These are phyloP conservation scores for Tokudaia muenninki DNA, from an alignment of 2,797 vertebrate species.

Conservation along the genomic window DNA sequence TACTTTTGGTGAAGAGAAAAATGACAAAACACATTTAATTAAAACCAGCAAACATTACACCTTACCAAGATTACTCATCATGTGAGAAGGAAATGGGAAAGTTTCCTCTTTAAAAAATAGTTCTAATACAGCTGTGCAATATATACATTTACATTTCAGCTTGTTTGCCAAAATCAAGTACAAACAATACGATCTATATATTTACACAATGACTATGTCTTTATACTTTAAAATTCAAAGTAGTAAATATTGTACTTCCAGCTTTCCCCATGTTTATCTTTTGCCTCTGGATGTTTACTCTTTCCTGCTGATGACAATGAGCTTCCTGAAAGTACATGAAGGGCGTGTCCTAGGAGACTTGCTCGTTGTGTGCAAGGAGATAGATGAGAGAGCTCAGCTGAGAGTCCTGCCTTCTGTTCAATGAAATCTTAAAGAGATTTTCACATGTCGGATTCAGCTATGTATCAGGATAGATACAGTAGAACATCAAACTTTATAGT, in stretches of 20 bases:
- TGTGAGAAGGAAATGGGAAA: slow-evolving; percentile 27
- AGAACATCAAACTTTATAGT: not conserved
- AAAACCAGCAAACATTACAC: slow-evolving; percentile 14
- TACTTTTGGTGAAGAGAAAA: slow-evolving; percentile 45
- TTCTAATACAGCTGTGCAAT: slow-evolving; percentile 47
- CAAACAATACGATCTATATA: slow-evolving; percentile 46
- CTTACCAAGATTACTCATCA: slow-evolving; percentile 6
- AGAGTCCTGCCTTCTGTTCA: not conserved
- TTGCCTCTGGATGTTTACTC: not conserved
- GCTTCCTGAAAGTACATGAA: not conserved
- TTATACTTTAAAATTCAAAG: slow-evolving; percentile 53
- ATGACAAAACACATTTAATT: slow-evolving; percentile 24
- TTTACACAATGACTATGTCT: slow-evolving; percentile 72
- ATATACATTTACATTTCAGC: slow-evolving; percentile 73
- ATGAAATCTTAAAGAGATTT: not conserved
- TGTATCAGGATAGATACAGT: slow-evolving; percentile 8
- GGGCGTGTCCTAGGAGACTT: not conserved
- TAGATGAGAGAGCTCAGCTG: too few relatives aligned
- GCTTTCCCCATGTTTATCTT: slow-evolving; percentile 7
- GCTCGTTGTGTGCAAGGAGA: not conserved
- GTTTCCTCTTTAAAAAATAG: slow-evolving; percentile 60
- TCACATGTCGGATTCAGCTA: not conserved
- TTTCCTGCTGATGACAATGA: not conserved
- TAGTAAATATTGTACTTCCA: slow-evolving; percentile 44
- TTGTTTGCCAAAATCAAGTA: slow-evolving; percentile 60